Evolutionary conservation across 2,888 invertebrate genomes (phyloP), one percentile per base, ranked within the genome.

Genomic region (Ochropacha duplaris): DNA sequence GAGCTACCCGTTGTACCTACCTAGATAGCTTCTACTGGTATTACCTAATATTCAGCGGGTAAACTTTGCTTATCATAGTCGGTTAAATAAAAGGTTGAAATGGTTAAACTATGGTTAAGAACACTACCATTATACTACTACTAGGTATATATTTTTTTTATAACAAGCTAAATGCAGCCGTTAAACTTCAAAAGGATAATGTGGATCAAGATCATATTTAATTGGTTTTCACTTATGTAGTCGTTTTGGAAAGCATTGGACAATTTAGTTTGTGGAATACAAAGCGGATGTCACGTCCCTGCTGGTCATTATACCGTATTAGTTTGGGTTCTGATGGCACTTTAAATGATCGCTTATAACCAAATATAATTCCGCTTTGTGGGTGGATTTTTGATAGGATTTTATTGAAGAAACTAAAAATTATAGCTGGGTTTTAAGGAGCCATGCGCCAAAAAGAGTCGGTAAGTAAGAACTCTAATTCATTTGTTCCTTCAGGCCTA

Each of bases 251-350:
- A 62, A 61, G 50, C 56, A 55, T 56, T 54, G 63, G 61, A 60
- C 64, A 58, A 72, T 31, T 59, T 56, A 54, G 60, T 57, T 68
- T 68, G 65, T 61, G 65, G 62, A 57, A 64, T 57, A 31, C 31
- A 60, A 65, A 54, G 71, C 76, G 78, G 79, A 80, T 74, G 78
- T 80, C 79, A 80, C 79, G 79, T 80, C 56, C 60, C 49, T 22
- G n/a, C 60, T 67, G 65, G 72, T 78, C 66, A 72, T 79, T 78
- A 76, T 65, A 54, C 57, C 39, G 44, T 50, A 65, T 66, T 66
- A 66, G 56, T 57, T 36, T 56, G 58, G 62, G 65, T 60, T 64
- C 69, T 76, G 62, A 76, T 76, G 75, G 69, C 67, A 69, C 66
- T 76, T 72, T 78, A 76, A 78, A 78, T 73, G 74, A 74, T 70